Conservation (phyloP, 2,113 vertebrate species). For the Sialia sialis region DNA sequence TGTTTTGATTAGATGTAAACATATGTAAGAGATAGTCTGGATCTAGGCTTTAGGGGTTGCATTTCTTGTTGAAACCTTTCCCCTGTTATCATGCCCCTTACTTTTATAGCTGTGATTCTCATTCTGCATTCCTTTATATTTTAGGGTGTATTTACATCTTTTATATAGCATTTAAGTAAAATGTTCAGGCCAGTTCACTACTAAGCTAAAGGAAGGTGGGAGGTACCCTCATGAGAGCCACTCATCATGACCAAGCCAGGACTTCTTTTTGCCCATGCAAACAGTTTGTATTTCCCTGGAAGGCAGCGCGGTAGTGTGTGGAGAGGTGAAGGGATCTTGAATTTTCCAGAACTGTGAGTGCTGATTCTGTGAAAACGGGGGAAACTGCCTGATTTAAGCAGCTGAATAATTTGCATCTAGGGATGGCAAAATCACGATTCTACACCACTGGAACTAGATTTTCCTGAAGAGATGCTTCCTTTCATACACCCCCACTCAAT, state of each 20-base stretch:
- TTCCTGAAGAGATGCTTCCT: background rate
- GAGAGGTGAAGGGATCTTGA: background rate
- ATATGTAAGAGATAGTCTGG: background rate
- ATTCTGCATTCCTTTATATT: background rate
- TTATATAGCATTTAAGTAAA: background rate
- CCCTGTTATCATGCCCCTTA: background rate
- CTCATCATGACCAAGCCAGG: background rate
- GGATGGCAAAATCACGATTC: background rate
- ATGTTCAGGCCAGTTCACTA: background rate
- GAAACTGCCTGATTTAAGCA: background rate
- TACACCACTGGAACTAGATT: background rate
- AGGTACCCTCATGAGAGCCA: background rate
- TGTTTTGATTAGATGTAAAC: background rate
- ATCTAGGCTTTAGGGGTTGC: background rate
- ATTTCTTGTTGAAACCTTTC: background rate
- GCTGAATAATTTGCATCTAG: background rate
- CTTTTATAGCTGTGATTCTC: background rate
- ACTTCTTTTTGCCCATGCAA: background rate
- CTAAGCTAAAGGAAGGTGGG: background rate
- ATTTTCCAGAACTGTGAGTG: background rate
- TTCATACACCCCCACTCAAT: background rate
- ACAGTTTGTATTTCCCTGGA: background rate
- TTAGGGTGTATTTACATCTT: background rate
- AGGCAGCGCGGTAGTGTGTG: fast-evolving
- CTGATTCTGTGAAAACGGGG: background rate